phyloP scores from a whole-genome alignment of 2,113 vertebrate species.

The Helogale parvula region DNA sequence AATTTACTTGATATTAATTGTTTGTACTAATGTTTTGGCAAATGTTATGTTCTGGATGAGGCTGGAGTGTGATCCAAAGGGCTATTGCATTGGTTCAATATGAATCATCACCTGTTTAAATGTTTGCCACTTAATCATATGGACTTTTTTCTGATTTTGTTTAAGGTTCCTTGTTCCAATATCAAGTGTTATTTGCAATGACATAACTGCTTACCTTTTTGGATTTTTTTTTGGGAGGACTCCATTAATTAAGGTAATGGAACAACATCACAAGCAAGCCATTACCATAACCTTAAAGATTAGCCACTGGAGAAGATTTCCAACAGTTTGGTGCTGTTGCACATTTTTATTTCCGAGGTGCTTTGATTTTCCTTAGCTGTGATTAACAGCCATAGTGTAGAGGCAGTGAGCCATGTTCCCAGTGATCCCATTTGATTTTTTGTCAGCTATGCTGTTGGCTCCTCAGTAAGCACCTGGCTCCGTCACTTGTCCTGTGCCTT shows the following conservation, averaged over 20 bases:
- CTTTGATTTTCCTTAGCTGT: not conserved
- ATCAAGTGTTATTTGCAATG: slow-evolving; percentile 98
- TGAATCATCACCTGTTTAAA: not conserved
- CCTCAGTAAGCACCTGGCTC: not conserved
- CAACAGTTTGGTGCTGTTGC: not conserved
- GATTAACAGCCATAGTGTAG: no score
- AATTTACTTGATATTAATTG: not conserved
- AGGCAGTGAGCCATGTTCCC: not conserved
- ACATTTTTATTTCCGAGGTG: not conserved
- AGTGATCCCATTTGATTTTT: fast-evolving
- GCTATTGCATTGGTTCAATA: not conserved
- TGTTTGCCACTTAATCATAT: slow-evolving; percentile 39
- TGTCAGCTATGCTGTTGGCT: fast-evolving
- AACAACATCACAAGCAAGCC: not conserved
- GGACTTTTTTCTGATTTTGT: slow-evolving; percentile 53
- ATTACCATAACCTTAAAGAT: not conserved
- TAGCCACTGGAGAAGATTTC: not conserved
- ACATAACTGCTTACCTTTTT: slow-evolving; percentile 97
- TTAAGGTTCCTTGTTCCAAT: slow-evolving; percentile 98
- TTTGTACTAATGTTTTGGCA: not conserved
- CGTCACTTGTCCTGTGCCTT: fast-evolving
- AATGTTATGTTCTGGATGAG: not conserved
- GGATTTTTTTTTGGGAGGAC: slow-evolving; percentile 99
- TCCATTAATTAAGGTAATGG: slow-evolving; percentile 95
- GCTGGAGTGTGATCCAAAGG: not conserved